Evolutionary conservation across 2,797 vertebrate genomes (phyloP).

Genomic region (Lepilemur ruficaudatus): DNA sequence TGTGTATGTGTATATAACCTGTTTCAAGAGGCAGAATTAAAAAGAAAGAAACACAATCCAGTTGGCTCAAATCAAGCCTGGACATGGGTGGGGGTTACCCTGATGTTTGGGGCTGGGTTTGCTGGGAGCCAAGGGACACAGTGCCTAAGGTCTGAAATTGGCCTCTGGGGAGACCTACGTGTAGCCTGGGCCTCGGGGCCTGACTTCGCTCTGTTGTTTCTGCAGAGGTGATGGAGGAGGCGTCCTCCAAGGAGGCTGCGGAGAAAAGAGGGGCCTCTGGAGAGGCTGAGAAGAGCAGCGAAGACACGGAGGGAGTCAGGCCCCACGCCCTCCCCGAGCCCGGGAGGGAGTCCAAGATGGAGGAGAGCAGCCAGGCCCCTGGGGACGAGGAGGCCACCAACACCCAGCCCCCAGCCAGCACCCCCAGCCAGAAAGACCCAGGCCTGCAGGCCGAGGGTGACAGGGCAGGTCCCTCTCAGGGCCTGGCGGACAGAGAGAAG

Average conservation of each 20-base stretch:
- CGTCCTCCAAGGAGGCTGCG: slow-evolving; percentile 54
- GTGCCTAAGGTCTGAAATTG: neutral
- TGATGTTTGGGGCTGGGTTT: neutral
- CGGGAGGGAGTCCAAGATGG: neutral
- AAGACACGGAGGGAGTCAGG: neutral
- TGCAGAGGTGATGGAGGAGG: slow-evolving; percentile 45
- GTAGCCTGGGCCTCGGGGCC: neutral
- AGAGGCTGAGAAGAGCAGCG: neutral
- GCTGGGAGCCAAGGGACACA: neutral
- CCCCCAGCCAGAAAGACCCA: neutral
- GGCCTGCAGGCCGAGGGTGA: neutral
- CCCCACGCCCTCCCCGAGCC: slow-evolving; percentile 16
- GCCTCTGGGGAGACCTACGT: slow-evolving; percentile 15
- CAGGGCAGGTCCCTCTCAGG: neutral
- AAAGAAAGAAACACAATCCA: neutral
- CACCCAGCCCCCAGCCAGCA: slow-evolving; percentile 65
- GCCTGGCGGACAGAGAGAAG: slow-evolving; percentile 12
- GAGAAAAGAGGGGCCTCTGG: slow-evolving; percentile 71
- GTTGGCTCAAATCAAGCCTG: neutral
- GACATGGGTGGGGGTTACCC: accelerated
- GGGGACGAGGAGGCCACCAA: slow-evolving; percentile 38
- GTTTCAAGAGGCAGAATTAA: neutral
- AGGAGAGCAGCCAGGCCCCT: slow-evolving; percentile 63
- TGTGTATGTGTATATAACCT: neutral
- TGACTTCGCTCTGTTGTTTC: neutral